Evolutionary conservation across 2,888 invertebrate genomes (phyloP), one percentile per base, ranked within the genome.

Genomic region (Margaritifera margaritifera): DNA sequence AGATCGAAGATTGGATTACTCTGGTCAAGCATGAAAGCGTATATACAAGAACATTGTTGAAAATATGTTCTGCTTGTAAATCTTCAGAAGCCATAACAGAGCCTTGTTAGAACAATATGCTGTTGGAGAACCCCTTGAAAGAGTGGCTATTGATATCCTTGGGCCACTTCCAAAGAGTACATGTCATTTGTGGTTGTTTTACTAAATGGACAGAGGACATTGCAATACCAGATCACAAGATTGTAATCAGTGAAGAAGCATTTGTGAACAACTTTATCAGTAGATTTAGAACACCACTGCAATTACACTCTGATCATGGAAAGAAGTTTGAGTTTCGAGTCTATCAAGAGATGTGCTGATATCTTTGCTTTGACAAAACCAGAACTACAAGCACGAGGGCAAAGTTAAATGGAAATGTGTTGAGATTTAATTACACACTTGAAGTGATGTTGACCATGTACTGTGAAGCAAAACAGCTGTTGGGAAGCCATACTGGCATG

Each of bases 251-350:
- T 51, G 68, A 65, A 5, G 63, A 55, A 18, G 54, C 66, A 1
- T 53, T 75, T 54, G 55, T 75, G 19, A 64, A 73, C 53, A 64
- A 55, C 18, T 64, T 62, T 31, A 50, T 71, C 6, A 57, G 60
- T 31, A 25, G 66, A 18, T 69, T 65, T 65, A 73, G 73, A 31
- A 63, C 56, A 1, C 75, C 75, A 18, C n/a, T 71, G 11, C 70
- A 72, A 54, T 54, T 75, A 18, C 64, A 72, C 42, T 64, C 69
- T 20, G 72, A 75, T 50, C 72, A 75, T 56, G 72, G 75, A n/a
- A 59, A 42, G 24, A 64, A 69, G 11, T 74, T 71, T 55, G 71
- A 72, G 56, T 66, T 68, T 19, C 61, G 68, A 65, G 58, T 58
- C 18, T 64, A 61, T 42, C 58, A 64, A 61, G 58, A 56, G n/a